Conservation (phyloP, 2,797 vertebrate species). For the Lutjanus campechanus region DNA sequence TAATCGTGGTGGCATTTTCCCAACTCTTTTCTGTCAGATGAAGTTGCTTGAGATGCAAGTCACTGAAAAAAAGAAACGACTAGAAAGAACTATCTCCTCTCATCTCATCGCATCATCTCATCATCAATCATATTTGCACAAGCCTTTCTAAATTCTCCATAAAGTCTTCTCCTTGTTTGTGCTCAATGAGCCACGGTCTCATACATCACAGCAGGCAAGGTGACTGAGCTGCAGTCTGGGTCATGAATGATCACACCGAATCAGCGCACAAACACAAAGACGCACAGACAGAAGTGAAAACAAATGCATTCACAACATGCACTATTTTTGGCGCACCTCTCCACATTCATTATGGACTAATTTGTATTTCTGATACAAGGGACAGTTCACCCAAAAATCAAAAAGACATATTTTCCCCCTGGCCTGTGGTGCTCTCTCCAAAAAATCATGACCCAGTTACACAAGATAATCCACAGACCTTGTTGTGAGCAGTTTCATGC, state of each 20-base stretch:
- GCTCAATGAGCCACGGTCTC: conserved; percentile 86
- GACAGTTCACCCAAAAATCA: no score
- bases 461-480: no score
- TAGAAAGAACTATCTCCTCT: conserved; percentile 5
- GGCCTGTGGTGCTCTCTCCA: no score
- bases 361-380: background rate
- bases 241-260: conserved; percentile 70
- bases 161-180: conserved; percentile 82
- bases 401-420: no score
- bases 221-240: conserved; percentile 77
- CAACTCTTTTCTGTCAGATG: background rate
- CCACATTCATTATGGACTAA: background rate
- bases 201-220: conserved; percentile 89
- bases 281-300: conserved; percentile 1
- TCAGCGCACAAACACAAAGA: conserved; percentile 35
- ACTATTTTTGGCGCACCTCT: background rate
- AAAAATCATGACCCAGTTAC: no score
- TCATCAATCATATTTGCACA: conserved; percentile 60
- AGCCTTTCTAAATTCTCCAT: conserved; percentile 55
- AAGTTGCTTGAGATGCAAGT: conserved; percentile 15
- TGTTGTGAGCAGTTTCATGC: no score
- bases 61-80: conserved; percentile 12
- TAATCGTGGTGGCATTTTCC: conserved; percentile 10
- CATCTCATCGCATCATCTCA: conserved; percentile 25
- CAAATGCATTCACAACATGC: background rate